These are phyloP conservation scores for Cheilosia urbana DNA, from an alignment of 2,888 invertebrate genomes.

Conservation along the genomic window DNA sequence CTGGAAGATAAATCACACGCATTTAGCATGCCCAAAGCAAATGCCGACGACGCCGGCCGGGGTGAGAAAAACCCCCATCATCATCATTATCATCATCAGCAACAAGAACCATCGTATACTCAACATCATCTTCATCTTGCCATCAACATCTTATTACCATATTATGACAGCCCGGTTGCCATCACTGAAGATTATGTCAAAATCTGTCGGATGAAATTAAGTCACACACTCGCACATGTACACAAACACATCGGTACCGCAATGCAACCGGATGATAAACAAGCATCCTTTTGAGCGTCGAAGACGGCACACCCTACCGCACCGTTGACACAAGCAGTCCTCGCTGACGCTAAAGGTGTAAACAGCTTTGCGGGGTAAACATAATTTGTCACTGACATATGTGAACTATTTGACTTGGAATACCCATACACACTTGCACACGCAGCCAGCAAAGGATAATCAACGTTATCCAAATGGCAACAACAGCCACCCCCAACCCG, in stretches of 20 bases:
- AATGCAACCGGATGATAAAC: slow-evolving; percentile 55
- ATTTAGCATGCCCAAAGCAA: slow-evolving; percentile 46
- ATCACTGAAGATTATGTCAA: slow-evolving; percentile 68
- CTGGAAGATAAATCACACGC: slow-evolving; percentile 62
- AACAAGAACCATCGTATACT: slow-evolving; percentile 52
- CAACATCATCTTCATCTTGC: slow-evolving; percentile 69
- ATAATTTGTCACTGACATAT: slow-evolving; percentile 73
- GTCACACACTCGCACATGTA: slow-evolving; percentile 45
- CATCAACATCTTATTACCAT: slow-evolving; percentile 72
- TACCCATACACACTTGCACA: slow-evolving; percentile 7
- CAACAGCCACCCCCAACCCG: slow-evolving; percentile 8
- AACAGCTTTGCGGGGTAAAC: slow-evolving; percentile 70
- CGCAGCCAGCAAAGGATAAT: slow-evolving; percentile 33
- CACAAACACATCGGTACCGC: slow-evolving; percentile 20
- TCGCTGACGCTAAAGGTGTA: slow-evolving; percentile 51
- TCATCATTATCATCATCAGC: slow-evolving; percentile 57
- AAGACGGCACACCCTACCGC: slow-evolving; percentile 10
- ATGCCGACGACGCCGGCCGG: not conserved
- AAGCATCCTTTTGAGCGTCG: slow-evolving; percentile 37
- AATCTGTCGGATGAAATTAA: slow-evolving; percentile 73
- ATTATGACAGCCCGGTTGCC: slow-evolving; percentile 68
- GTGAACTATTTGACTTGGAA: slow-evolving; percentile 71
- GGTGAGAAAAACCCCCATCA: slow-evolving; percentile 37
- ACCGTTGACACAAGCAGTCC: slow-evolving; percentile 21
- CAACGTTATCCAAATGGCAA: slow-evolving; percentile 51